Evolutionary conservation across 1,140 invertebrate genomes (phyloP).

Genomic region (Theocolax elegans): DNA sequence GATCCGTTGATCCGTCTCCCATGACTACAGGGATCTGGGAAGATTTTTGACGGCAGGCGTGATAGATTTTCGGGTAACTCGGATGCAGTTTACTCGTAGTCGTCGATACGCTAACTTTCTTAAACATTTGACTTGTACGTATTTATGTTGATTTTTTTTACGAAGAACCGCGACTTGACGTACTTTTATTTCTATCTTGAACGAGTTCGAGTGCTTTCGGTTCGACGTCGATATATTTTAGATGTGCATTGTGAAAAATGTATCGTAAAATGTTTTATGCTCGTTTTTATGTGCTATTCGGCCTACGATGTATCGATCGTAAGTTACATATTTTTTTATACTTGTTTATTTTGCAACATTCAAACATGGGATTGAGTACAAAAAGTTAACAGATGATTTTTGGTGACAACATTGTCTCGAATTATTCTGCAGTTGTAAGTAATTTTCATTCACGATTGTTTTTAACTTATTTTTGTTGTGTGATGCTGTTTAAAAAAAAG

Average conservation of each 20-base stretch:
- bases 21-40: not conserved
- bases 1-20: slow-evolving; percentile 14
- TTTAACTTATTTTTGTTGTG: too few relatives aligned
- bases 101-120: too few relatives aligned
- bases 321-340: not conserved
- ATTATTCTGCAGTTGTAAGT: too few relatives aligned
- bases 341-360: not conserved
- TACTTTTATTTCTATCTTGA: not conserved
- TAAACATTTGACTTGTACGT: too few relatives aligned
- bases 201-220: not conserved
- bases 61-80: slow-evolving; percentile 6
- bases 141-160: too few relatives aligned
- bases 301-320: not conserved
- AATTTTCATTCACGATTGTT: too few relatives aligned
- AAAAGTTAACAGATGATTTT: too few relatives aligned
- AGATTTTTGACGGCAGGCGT: not conserved
- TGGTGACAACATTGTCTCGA: too few relatives aligned
- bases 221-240: slow-evolving; percentile 13
- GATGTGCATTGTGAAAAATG: not conserved
- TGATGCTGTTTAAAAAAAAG: too few relatives aligned
- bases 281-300: not conserved
- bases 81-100: too few relatives aligned
- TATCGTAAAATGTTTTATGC: slow-evolving; percentile 13
- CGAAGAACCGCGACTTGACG: too few relatives aligned
- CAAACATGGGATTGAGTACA: too few relatives aligned